Percentiles rank a stretch among this genome's conserved stretches.
Evolutionary conservation across 1,140 invertebrate genomes (phyloP).

Genomic region (Dryas iulia): DNA sequence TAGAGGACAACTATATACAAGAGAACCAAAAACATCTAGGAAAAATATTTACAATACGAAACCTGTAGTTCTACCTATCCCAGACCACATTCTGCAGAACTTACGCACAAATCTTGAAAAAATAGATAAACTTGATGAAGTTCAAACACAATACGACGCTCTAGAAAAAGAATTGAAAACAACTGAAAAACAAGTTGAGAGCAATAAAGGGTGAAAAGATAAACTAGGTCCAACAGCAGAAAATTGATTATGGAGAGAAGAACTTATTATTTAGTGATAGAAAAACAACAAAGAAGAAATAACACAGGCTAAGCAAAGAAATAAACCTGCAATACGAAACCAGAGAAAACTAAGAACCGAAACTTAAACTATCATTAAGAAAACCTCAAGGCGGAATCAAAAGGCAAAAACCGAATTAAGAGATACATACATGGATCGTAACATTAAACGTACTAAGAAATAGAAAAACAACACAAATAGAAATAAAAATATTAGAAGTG

Average conservation of each 20-base stretch:
- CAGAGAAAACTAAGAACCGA: no score
- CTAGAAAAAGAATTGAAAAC: conserved; percentile 7
- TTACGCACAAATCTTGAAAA: conserved; percentile 5
- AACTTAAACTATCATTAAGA: no score
- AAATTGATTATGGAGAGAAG: no score
- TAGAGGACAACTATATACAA: conserved; percentile 2
- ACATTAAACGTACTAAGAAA: no score
- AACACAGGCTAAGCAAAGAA: conserved; percentile 5
- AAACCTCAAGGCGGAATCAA: no score
- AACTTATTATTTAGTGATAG: no score
- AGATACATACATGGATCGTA: no score
- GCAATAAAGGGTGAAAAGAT: background rate
- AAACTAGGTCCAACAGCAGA: conserved; percentile 2
- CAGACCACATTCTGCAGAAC: conserved; percentile 3
- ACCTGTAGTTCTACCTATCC: conserved; percentile 2
- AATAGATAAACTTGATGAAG: conserved; percentile 7
- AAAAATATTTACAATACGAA: conserved; percentile 3
- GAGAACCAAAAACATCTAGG: conserved; percentile 5
- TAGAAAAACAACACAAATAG: no score
- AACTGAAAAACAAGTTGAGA: no score
- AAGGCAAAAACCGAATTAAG: no score
- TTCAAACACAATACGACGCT: conserved; percentile 4
- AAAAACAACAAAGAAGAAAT: no score
- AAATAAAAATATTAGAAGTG: no score
- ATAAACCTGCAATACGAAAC: conserved; percentile 3